These are phyloP conservation scores for Cheilosia vulpina DNA, from an alignment of 2,888 invertebrate genomes.

Conservation along the genomic window DNA sequence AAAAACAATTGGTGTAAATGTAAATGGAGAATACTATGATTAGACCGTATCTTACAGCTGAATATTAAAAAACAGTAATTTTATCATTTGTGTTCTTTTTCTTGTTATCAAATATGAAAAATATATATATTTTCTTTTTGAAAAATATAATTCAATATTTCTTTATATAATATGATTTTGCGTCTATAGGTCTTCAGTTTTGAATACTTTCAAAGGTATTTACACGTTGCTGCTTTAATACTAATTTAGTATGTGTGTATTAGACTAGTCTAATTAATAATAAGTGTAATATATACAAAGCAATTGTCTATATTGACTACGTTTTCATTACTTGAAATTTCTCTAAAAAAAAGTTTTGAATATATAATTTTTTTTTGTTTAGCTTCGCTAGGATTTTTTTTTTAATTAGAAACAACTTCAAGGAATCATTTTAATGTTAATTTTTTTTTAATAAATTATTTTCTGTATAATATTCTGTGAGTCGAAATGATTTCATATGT, in stretches of 20 bases:
- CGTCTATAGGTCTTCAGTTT: constrained; percentile 2
- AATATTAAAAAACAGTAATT: constrained; percentile 34
- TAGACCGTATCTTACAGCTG: constrained; percentile 61
- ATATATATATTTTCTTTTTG: constrained; percentile 48
- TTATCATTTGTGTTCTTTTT: constrained; percentile 34
- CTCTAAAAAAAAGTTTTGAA: constrained; percentile 32
- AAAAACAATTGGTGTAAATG: constrained; percentile 25
- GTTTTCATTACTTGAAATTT: constrained; percentile 21
- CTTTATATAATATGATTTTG: constrained; percentile 7
- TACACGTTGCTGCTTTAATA: constrained; percentile 20
- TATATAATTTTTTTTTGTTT: constrained; percentile 20
- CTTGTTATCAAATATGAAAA: constrained; percentile 65
- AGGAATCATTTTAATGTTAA: constrained; percentile 23
- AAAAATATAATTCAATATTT: constrained; percentile 44
- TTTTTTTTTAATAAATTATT: neutral
- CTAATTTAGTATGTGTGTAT: constrained; percentile 10
- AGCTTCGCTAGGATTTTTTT: constrained; percentile 34
- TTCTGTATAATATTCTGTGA: neutral
- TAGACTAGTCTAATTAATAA: constrained; percentile 10
- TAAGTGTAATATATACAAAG: constrained; percentile 27
- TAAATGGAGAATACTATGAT: constrained; percentile 56
- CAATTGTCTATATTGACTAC: constrained; percentile 40
- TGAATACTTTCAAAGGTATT: neutral
- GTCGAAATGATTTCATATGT: neutral
- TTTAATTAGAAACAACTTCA: constrained; percentile 35